Evolutionary conservation across 1,140 invertebrate species (phyloP).

Genomic region (Drosophila ironensis): DNA sequence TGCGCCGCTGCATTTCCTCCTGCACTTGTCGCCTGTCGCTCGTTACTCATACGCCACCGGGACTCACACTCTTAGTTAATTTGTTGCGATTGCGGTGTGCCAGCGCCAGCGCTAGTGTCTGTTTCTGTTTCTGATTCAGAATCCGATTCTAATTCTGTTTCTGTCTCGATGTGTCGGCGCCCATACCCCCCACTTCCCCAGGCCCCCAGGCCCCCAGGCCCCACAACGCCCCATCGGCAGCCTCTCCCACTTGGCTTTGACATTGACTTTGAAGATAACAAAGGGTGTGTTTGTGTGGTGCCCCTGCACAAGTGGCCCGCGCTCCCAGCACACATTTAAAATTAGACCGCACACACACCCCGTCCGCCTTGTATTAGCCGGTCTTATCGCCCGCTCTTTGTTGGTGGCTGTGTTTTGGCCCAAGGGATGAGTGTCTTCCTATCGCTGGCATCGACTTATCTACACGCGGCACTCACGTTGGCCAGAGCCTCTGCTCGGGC

Average conservation of each 20-base stretch:
- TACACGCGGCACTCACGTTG: constrained; percentile 58
- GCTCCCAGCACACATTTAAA: constrained; percentile 37
- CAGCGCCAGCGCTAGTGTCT: too few species aligned
- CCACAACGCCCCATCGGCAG: not conserved
- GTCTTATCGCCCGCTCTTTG: too few species aligned
- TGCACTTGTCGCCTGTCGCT: constrained; percentile 33
- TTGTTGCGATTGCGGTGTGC: too few species aligned
- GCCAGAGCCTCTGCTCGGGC: constrained; percentile 6
- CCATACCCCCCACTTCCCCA: too few species aligned
- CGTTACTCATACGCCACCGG: constrained; percentile 61
- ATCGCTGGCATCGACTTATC: constrained; percentile 60
- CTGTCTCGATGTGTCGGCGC: not conserved
- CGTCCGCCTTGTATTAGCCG: not conserved
- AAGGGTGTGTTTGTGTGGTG: constrained; percentile 20
- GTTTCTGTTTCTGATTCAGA: constrained; percentile 3
- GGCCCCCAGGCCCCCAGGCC: too few species aligned
- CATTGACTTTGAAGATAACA: constrained; percentile 74
- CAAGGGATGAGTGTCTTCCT: constrained; percentile 20
- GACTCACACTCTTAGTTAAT: constrained; percentile 35
- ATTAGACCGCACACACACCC: constrained; percentile 57
- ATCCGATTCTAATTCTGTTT: constrained; percentile 22
- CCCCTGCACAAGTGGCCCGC: constrained; percentile 19
- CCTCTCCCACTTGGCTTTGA: constrained; percentile 45
- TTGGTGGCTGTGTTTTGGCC: not conserved
- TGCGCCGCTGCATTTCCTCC: constrained; percentile 51